Evolutionary conservation across 1,140 invertebrate genomes (phyloP).

Genomic region (Ips typographus): DNA sequence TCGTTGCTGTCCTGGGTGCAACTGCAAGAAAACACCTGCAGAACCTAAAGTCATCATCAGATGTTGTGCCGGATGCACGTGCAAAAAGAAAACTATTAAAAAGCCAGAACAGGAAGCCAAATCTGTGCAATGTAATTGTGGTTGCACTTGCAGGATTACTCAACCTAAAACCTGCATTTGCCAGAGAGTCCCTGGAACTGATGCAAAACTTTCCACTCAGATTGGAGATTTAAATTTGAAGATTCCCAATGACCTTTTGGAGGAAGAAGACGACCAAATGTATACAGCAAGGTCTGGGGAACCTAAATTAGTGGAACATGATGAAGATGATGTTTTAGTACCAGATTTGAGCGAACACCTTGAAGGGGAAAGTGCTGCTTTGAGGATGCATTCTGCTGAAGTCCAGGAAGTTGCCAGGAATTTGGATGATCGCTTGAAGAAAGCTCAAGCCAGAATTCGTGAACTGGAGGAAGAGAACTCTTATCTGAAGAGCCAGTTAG

Average conservation of each 20-base stretch:
- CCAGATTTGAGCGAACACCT: no score
- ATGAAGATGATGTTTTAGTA: conserved; percentile 36
- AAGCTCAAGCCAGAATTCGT: conserved; percentile 24
- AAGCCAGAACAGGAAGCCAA: background rate
- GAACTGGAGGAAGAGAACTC: conserved; percentile 30
- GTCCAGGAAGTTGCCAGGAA: conserved; percentile 44
- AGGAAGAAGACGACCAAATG: conserved; percentile 34
- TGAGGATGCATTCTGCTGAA: conserved; percentile 41
- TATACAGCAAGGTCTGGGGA: conserved; percentile 36
- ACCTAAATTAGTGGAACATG: conserved; percentile 19
- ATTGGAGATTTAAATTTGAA: background rate
- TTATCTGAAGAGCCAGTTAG: conserved; percentile 2
- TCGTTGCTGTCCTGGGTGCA: conserved; percentile 30
- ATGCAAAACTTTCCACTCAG: background rate
- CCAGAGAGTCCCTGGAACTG: background rate
- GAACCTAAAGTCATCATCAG: conserved; percentile 21
- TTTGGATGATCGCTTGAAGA: conserved; percentile 34
- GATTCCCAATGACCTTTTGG: conserved; percentile 3
- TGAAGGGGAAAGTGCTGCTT: conserved; percentile 38
- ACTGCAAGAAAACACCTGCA: conserved; percentile 14
- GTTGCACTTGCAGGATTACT: background rate
- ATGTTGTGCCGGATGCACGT: conserved; percentile 23
- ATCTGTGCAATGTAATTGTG: background rate
- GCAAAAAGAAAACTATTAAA: conserved; percentile 18
- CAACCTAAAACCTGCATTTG: background rate